Conservation (phyloP, 2,888 invertebrate species). For the Fragum whitleyi region DNA sequence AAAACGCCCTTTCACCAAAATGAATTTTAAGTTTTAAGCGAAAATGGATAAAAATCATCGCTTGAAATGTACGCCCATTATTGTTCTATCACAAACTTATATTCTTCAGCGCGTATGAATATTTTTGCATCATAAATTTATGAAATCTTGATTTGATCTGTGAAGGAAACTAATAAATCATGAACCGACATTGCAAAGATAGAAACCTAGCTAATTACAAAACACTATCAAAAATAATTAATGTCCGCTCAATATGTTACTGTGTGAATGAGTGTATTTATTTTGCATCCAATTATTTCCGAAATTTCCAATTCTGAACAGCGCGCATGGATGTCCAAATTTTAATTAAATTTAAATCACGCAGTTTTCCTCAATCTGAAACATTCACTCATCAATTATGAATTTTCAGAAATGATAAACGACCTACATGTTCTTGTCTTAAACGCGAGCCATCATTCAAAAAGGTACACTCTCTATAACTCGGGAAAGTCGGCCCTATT, state of each 20-base stretch:
- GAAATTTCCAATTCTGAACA: not conserved
- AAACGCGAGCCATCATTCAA: not conserved
- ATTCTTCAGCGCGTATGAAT: too few relatives aligned
- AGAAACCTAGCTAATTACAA: not conserved
- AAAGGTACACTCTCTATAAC: too few relatives aligned
- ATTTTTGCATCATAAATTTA: not conserved
- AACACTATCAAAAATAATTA: constrained; percentile 10
- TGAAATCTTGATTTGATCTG: not conserved
- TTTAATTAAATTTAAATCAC: constrained; percentile 30
- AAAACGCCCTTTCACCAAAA: too few relatives aligned
- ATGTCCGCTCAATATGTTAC: constrained; percentile 5
- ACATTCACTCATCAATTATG: constrained; percentile 61
- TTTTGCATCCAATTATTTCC: constrained; percentile 5
- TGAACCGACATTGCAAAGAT: not conserved
- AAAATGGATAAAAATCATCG: too few relatives aligned
- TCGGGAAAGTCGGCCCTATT: too few relatives aligned
- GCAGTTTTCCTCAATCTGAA: constrained; percentile 15
- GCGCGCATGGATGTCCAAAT: constrained; percentile 25
- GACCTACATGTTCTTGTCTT: constrained; percentile 34
- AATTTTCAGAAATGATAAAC: constrained; percentile 52
- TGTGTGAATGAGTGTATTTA: not conserved
- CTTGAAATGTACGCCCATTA: too few relatives aligned
- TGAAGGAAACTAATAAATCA: not conserved
- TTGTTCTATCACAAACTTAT: too few relatives aligned
- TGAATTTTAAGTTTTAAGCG: too few relatives aligned